Percentiles rank a stretch among this genome's conserved stretches.
These are phyloP conservation scores for Athrips mouffetella DNA, from an alignment of 2,888 invertebrate species.

Conservation along the genomic window DNA sequence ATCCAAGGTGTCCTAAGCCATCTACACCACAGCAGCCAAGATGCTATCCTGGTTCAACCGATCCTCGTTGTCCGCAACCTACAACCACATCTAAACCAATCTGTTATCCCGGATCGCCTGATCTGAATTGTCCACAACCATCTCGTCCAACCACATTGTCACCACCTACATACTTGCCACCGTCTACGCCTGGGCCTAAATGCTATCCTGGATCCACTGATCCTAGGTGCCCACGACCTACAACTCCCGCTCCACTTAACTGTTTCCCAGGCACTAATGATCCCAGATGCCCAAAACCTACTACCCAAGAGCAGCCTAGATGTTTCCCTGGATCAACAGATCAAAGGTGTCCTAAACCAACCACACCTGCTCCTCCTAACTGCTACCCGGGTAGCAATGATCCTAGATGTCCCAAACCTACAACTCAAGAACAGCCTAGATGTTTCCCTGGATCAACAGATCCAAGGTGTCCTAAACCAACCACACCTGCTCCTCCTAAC, in stretches of 20 bases:
- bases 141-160: constrained; percentile 33
- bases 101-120: constrained; percentile 42
- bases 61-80: constrained; percentile 29
- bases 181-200: constrained; percentile 26
- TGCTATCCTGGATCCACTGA: constrained; percentile 35
- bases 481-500: constrained; percentile 26
- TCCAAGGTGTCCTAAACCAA: constrained; percentile 40
- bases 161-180: constrained; percentile 19
- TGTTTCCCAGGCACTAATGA: constrained; percentile 26
- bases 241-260: constrained; percentile 4
- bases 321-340: constrained; percentile 31
- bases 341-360: too few species aligned
- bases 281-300: constrained; percentile 28
- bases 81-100: constrained; percentile 19
- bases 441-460: constrained; percentile 49
- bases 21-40: constrained; percentile 23
- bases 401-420: constrained; percentile 26
- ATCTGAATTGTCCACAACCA: constrained; percentile 51
- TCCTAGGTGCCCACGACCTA: constrained; percentile 24
- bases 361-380: constrained; percentile 24
- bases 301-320: constrained; percentile 22
- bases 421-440: constrained; percentile 5
- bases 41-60: constrained; percentile 42
- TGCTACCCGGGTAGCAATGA: constrained; percentile 29
- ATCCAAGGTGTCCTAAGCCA: constrained; percentile 40